Evolutionary conservation across 2,888 invertebrate genomes (phyloP), one percentile per base, ranked within the genome.

Genomic region (Drosophila conformis): DNA sequence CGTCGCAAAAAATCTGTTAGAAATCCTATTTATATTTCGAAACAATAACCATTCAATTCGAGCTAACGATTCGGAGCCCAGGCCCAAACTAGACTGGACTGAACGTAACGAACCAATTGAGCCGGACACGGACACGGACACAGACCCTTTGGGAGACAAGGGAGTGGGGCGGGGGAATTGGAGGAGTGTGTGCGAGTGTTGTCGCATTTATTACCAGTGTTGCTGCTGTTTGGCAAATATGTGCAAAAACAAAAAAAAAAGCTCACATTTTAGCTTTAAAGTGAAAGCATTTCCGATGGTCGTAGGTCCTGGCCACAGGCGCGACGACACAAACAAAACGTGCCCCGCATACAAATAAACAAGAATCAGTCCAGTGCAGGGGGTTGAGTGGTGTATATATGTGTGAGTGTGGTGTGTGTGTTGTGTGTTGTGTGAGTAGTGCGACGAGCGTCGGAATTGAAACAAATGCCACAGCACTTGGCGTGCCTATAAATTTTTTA

Each of bases 271-370:
- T 71, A 80, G 74, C 82, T 86, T 86, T 84, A 86, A 86, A 86
- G 88, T 80, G 83, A 83, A 82, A 79, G 85, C 80, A 84, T 87
- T 84, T 54, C 66, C 75, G 73, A 87, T 84, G 75, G 68, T 69
- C 61, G 33, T 72, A 74, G 65, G 63, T 66, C 62, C 69, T 69
- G 67, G 82, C 82, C 89, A 83, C 90, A 88, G 88, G 88, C 88
- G 90, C 90, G 90, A 82, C 88, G 86, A 86, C 82, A 88, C 86
- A 88, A 88, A 88, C 88, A 88, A 82, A 88, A 88, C 90, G 88
- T 88, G 90, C 70, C 74, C 74, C 73, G 86, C 78, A 88, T 89
- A 86, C 84, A 89, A 89, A 89, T 84, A 89, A 89, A 89, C 81
- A 80, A 82, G 83, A 63, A 79, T 68, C 63, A 40, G 58, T 29